Conservation (phyloP, 1,140 invertebrate species). For the Hycleus phaleratus region DNA sequence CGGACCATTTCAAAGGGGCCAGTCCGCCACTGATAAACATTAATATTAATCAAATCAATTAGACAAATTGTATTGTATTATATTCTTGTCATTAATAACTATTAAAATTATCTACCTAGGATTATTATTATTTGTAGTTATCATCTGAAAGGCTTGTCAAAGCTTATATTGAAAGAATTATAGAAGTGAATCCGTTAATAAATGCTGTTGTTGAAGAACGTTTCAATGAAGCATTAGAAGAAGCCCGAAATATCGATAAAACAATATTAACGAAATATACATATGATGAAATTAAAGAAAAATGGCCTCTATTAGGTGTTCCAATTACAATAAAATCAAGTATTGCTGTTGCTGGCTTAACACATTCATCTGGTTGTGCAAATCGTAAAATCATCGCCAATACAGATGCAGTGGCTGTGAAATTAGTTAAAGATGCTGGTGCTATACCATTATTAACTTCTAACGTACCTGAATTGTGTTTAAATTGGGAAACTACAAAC, state of each 20-base stretch:
- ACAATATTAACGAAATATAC: conserved; percentile 41
- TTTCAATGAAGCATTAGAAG: conserved; percentile 55
- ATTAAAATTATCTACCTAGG: no score
- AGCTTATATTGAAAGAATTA: conserved; percentile 59
- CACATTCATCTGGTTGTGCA: conserved; percentile 49
- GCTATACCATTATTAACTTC: conserved; percentile 81
- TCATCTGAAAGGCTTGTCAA: conserved; percentile 54
- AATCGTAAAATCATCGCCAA: conserved; percentile 48
- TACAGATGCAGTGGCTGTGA: conserved; percentile 64
- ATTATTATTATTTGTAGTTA: conserved; percentile 39
- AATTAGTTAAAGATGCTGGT: conserved; percentile 62
- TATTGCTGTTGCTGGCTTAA: conserved; percentile 43
- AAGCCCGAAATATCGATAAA: conserved; percentile 49
- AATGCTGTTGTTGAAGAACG: conserved; percentile 70
- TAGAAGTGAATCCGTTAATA: conserved; percentile 60
- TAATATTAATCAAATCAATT: no score
- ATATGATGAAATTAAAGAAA: conserved; percentile 41
- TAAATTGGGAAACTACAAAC: conserved; percentile 87
- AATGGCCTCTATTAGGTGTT: conserved; percentile 65
- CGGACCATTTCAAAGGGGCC: no score
- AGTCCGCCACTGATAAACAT: no score
- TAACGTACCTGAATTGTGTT: conserved; percentile 86
- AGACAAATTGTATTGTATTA: no score
- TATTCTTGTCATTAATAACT: no score
- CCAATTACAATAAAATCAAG: conserved; percentile 69